Base-by-base conservation (phyloP, 92 coral and sea anemone species). In the Porites cylindrica region DNA sequence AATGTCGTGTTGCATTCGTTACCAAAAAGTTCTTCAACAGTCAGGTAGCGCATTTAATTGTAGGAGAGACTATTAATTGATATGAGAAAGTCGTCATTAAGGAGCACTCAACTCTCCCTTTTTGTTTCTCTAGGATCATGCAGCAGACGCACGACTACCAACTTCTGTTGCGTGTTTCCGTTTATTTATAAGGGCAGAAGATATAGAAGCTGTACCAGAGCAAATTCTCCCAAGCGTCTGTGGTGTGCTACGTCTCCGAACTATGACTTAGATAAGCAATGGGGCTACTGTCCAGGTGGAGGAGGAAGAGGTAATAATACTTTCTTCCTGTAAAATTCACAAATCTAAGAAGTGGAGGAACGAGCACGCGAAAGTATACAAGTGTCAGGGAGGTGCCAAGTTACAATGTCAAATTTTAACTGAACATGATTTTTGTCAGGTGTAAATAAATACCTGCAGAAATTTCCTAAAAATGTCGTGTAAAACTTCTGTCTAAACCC, bases 171-270 rank as follows among this genome's bases (percentile, higher is more conserved):
- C 51, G 83, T 77, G n/a, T 85, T 85, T 62, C 89, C 89, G 51
- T 85, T 85, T 76, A 47, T 77, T 58, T 85, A 85, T 18, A 58
- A 61, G 12, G 83, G 83, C 68, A 51, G 71, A 54, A 21, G 83
- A 17, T 85, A 77, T 76, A 77, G 19, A 6, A 52, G 83, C 60
- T 85, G 89, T 20, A 85, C 77, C 76, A 85, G 60, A 53, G 75
- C 58, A 1, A 77, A 29, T 0, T 83, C 87, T 18, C 63, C 68
- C 58, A 73, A 10, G 32, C 69, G 77, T 1, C 29, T 84, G 1
- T 85, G 89, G 89, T 85, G 89, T 58, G 82, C 89, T 4, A 29
- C 62, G 1, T 77, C 89, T 66, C 84, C 89, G 18, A 85, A 58
- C 21, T 85, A 77, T 69, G 89, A 85, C 61, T 76, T 16, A 1